Base-by-base conservation (phyloP, 2,113 vertebrate genomes). In the Seriola aureovittata region DNA sequence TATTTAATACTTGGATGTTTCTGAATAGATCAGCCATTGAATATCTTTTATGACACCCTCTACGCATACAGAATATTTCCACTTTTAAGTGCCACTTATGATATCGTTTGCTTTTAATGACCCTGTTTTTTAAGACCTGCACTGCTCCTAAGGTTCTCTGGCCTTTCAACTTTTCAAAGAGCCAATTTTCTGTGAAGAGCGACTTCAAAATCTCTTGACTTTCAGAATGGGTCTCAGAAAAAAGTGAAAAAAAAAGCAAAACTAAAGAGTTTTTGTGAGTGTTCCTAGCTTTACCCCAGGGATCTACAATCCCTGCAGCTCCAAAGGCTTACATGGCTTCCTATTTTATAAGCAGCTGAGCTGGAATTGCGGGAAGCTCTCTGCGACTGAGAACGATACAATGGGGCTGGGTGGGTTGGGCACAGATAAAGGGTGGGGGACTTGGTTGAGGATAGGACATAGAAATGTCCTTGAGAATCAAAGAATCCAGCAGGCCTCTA, bases 401-500 rank as follows among this genome's bases (percentile, higher is more conserved):
- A 75, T 81, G 19, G 75, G 44, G 67, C 75, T 38, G 16, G 68
- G 71, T 72, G 70, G 68, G 80, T 62, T 75, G 86, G 72, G 88
- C 78, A 75, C 50, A 54, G 88, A 86, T 86, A 81, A 71, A 75
- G 71, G 55, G 72, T 52, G 54, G 16, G 7, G 46, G 77, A 62
- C 83, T 78, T 23, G 1, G 63, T 4, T 52, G 75, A 75, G 71
- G 54, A 72, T 46, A 77, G 85, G 75, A 89, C 82, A 59, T 12
- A 57, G 55, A 81, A 89, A 85, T 75, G 85, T 92, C 91, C 93
- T 93, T 89, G 89, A 91, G 76, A 83, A 80, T 83, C 65, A 83
- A 67, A 90, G 74, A 91, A 72, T 80, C 76, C 81, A 81, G 68
- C 55, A 69, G 85, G 91, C 86, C 85, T 88, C 84, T 46, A 83